Evolutionary conservation across 2,888 invertebrate genomes (phyloP).

Genomic region (Torymus auratus): DNA sequence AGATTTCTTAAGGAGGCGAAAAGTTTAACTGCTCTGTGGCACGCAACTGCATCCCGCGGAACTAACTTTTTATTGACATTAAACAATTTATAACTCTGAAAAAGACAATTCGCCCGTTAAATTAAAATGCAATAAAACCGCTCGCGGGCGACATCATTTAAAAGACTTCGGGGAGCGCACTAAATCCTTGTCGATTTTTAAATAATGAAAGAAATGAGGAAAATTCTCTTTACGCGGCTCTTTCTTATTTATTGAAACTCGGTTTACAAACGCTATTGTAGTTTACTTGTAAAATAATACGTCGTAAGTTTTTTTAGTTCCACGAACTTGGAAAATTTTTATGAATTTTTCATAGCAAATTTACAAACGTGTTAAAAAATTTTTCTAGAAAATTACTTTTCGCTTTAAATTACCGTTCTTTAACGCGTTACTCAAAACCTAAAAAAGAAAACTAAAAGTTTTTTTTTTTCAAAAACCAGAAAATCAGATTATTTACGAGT

Average conservation of each 20-base stretch:
- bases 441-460: background rate
- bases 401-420: no score
- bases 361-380: background rate
- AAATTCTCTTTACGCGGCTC: no score
- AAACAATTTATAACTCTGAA: constrained; percentile 49
- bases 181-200: background rate
- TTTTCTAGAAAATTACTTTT: background rate
- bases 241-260: no score
- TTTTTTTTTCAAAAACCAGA: background rate
- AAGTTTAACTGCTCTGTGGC: constrained; percentile 39
- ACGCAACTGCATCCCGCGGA: constrained; percentile 43
- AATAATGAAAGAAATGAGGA: no score
- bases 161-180: background rate
- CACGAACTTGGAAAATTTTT: no score
- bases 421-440: background rate
- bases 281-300: no score
- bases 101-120: background rate
- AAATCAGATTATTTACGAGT: constrained; percentile 33
- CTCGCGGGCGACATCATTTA: background rate
- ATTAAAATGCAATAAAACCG: constrained; percentile 23
- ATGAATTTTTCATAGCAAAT: no score
- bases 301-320: no score
- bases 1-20: constrained; percentile 42
- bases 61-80: constrained; percentile 53
- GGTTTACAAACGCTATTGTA: no score